Percentiles rank a stretch among this genome's conserved stretches.
Conservation (phyloP, 1,140 invertebrate species). For the Euura lappo region DNA sequence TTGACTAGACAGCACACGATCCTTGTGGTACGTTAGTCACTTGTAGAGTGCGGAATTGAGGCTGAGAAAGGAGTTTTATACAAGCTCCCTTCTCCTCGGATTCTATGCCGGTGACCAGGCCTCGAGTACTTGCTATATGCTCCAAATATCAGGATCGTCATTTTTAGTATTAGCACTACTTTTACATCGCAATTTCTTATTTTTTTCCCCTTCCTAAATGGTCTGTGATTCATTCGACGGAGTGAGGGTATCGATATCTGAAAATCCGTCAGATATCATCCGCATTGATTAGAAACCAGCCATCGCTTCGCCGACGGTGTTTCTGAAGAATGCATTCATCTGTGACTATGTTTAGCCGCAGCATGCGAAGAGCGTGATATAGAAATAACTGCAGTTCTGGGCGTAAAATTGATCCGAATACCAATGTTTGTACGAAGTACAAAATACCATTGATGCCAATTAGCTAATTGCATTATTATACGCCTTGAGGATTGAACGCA, state of each 20-base stretch:
- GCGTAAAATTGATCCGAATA: neutral
- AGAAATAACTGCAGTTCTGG: neutral
- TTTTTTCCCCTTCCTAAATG: no score
- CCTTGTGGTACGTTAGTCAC: constrained; percentile 25
- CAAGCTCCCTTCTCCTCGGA: constrained; percentile 36
- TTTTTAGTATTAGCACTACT: neutral
- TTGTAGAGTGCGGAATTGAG: constrained; percentile 28
- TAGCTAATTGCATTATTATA: neutral
- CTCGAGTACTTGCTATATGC: neutral
- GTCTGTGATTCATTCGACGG: no score
- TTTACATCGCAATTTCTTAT: no score
- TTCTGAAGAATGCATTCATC: no score
- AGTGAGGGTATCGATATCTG: no score
- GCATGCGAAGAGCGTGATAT: no score
- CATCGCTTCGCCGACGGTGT: no score
- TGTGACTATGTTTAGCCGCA: no score
- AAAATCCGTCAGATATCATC: no score
- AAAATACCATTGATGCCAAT: neutral
- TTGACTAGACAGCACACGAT: constrained; percentile 36
- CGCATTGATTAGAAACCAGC: no score
- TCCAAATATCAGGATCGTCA: constrained; percentile 2
- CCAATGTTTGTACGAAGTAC: neutral
- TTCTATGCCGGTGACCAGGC: neutral
- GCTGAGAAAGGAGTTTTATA: constrained; percentile 43
- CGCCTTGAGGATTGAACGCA: constrained; percentile 16